These are phyloP conservation scores for Stictonetta naevosa DNA, from an alignment of 2,113 vertebrate genomes.

Conservation along the genomic window DNA sequence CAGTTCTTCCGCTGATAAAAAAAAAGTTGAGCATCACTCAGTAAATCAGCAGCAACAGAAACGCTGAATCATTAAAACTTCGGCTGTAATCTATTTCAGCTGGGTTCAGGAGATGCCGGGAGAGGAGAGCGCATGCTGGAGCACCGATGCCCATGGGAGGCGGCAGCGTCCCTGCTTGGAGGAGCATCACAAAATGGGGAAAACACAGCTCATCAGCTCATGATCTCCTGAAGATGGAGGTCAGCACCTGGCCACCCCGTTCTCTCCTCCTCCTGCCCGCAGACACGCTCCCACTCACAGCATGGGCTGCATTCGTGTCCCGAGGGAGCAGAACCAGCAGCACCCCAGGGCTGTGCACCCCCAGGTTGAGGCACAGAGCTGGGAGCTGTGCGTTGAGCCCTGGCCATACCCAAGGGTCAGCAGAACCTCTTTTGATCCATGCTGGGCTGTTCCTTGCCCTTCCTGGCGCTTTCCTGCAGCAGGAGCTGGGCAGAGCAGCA, in stretches of 20 bases:
- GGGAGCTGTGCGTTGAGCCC: neutral
- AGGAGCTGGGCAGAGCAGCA: neutral
- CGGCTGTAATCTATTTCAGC: neutral
- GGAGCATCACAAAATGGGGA: neutral
- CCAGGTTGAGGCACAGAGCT: neutral
- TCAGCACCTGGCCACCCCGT: neutral
- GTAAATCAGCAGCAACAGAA: slow-evolving; percentile 52
- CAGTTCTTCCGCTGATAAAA: neutral
- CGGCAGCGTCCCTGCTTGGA: neutral
- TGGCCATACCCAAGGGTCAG: neutral
- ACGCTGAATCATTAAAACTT: slow-evolving; percentile 46
- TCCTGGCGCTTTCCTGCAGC: neutral
- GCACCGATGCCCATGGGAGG: neutral
- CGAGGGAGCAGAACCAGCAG: neutral
- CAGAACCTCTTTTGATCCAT: neutral
- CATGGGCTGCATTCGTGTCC: neutral
- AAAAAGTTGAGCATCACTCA: slow-evolving; percentile 5
- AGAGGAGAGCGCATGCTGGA: neutral
- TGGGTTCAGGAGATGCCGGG: neutral
- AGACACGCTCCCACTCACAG: neutral
- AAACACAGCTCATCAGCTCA: neutral
- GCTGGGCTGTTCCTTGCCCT: neutral
- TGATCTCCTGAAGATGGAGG: neutral
- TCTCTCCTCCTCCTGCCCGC: neutral
- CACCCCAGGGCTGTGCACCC: neutral